Evolutionary conservation across 1,140 invertebrate species (phyloP), one percentile per base, ranked within the genome.

Genomic region (Araneus ventricosus): DNA sequence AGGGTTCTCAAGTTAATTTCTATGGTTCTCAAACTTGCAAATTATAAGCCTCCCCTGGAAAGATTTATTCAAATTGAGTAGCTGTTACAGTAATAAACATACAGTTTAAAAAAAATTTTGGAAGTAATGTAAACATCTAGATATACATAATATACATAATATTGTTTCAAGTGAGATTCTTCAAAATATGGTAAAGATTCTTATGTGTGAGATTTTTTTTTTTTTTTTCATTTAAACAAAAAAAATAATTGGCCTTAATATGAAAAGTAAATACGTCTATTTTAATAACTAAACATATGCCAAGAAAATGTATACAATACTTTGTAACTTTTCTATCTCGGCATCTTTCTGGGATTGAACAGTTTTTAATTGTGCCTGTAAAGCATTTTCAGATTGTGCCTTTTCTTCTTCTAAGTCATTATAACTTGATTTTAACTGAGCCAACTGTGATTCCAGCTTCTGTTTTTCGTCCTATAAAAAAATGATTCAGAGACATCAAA

Each of bases 251-350:
- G n/a, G 10, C 5, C 20, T 52, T 17, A 4, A 37, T 20, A 37
- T 5, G 10, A 75, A 75, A 34, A 75, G 10, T 14, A 61, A 6
- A 4, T 37, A 4, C 17, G 20, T 75, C 3, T 34, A 75, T 52
- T 52, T 52, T 52, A 52, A 52, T 37, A 75, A 20, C 34, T 75
- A 75, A 34, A 34, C 30, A 34, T 6, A 75, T 0, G 20, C 4
- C 7, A 24, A 24, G 3, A 14, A 75, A 34, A 75, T 4, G 14
- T 34, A 20, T 37, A 87, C 45, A 39, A 63, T 89, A 93, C 92
- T 67, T 89, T 93, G 86, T n/a, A 93, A 39, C 67, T 93, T 93
- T 82, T 93, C 80, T n/a, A 84, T 88, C 84, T 93, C 92, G 84
- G 34, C 75, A 88, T 93, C 87, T 89, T 93, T 93, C 30, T 89